Conservation (phyloP, 2,888 invertebrate genomes). For the Epinotia ramella region DNA sequence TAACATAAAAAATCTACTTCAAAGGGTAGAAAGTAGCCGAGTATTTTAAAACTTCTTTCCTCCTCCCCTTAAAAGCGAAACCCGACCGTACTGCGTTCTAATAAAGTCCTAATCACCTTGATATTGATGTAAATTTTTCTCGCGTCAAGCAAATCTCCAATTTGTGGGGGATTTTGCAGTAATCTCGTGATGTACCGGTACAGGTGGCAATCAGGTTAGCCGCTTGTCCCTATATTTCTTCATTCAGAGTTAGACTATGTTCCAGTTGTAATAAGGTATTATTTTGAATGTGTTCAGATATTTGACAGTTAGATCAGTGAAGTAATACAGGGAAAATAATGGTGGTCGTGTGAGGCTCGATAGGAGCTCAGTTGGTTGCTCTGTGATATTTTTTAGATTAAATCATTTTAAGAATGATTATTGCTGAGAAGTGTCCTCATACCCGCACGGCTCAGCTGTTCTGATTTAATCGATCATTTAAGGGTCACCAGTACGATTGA, state of each 20-base stretch:
- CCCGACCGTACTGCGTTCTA: background rate
- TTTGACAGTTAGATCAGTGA: conserved; percentile 9
- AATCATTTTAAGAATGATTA: background rate
- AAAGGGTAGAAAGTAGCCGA: conserved; percentile 23
- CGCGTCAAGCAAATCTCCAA: conserved; percentile 60
- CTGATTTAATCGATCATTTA: no score
- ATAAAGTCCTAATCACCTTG: conserved; percentile 20
- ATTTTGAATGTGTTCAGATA: background rate
- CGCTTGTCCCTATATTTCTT: background rate
- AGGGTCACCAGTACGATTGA: no score
- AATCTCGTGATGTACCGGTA: conserved; percentile 63
- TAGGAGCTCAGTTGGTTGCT: conserved; percentile 32
- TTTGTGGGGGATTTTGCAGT: conserved; percentile 53
- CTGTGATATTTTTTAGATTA: conserved; percentile 2
- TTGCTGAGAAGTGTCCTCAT: background rate
- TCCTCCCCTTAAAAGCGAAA: background rate
- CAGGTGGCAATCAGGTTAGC: conserved; percentile 48
- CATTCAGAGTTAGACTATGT: background rate
- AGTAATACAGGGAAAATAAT: conserved; percentile 39
- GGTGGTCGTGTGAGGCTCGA: conserved; percentile 28
- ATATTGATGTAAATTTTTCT: conserved; percentile 19
- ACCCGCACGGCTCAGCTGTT: no score
- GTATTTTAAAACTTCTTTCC: conserved; percentile 18
- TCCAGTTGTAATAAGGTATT: background rate
- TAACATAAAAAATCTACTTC: conserved; percentile 22